phyloP scores from a whole-genome alignment of 2,888 invertebrate species.

The Agapetus fuscipes region DNA sequence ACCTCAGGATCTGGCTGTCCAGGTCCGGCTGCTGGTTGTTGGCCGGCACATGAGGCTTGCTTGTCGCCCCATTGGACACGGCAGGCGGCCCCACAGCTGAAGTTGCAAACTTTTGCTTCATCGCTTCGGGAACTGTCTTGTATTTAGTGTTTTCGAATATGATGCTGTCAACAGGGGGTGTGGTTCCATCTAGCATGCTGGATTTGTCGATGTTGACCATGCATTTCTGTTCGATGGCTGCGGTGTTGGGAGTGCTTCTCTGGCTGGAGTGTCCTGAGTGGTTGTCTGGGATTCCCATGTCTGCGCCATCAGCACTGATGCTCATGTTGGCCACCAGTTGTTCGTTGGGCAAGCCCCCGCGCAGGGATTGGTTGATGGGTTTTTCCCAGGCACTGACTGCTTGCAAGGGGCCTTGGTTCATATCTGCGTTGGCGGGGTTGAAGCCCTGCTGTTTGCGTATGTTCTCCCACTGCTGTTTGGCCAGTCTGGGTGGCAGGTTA shows the following conservation, averaged over 20 bases:
- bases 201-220: slow-evolving; percentile 38
- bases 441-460: slow-evolving; percentile 45
- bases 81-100: slow-evolving; percentile 35
- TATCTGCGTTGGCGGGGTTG: slow-evolving; percentile 31
- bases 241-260: slow-evolving; percentile 36
- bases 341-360: slow-evolving; percentile 40
- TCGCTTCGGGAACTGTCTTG: slow-evolving; percentile 59
- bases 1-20: slow-evolving; percentile 33
- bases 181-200: slow-evolving; percentile 60
- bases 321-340: slow-evolving; percentile 21
- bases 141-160: slow-evolving; percentile 90
- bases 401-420: slow-evolving; percentile 54
- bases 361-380: slow-evolving; percentile 61
- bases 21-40: slow-evolving; percentile 36
- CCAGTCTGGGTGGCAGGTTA: slow-evolving; percentile 68
- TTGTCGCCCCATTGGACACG: slow-evolving; percentile 24
- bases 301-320: slow-evolving; percentile 24
- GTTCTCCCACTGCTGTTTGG: slow-evolving; percentile 57
- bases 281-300: slow-evolving; percentile 25
- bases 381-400: slow-evolving; percentile 80
- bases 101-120: slow-evolving; percentile 52
- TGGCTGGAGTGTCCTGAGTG: slow-evolving; percentile 39
- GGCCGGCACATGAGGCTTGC: slow-evolving; percentile 8
- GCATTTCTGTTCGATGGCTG: slow-evolving; percentile 30
- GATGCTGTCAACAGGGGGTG: slow-evolving; percentile 76